These are phyloP conservation scores for Yponomeuta plumbellus DNA, from an alignment of 2,888 invertebrate species.

Conservation along the genomic window DNA sequence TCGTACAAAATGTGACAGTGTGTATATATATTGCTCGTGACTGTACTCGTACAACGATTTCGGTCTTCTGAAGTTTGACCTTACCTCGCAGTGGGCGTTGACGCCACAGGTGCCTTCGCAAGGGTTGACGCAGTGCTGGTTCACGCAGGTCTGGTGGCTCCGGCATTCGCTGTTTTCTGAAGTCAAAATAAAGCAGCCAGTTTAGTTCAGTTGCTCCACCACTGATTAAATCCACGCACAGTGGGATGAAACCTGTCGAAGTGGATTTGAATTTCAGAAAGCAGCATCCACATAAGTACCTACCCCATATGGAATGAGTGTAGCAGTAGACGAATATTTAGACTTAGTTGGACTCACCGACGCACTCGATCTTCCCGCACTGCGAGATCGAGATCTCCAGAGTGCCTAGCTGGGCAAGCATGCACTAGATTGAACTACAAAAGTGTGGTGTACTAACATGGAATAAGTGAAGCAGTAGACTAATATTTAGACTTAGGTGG, in stretches of 20 bases:
- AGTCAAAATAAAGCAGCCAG: conserved; percentile 7
- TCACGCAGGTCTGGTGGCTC: conserved; percentile 81
- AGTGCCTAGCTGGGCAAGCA: conserved; percentile 84
- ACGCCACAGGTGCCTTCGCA: conserved; percentile 85
- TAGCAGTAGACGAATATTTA: too few relatives aligned
- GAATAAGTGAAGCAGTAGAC: too few relatives aligned
- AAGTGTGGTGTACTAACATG: too few relatives aligned
- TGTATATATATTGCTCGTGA: too few relatives aligned
- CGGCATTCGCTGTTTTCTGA: conserved; percentile 86
- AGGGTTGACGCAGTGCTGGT: conserved; percentile 87
- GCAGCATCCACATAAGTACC: conserved; percentile 31
- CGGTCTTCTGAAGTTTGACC: conserved; percentile 20
- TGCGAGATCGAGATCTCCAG: conserved; percentile 85
- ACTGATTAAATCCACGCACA: not conserved
- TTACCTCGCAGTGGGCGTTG: conserved; percentile 85
- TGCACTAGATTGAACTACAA: conserved; percentile 47
- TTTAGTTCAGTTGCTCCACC: not conserved
- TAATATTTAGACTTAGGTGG: too few relatives aligned
- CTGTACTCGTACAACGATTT: too few relatives aligned
- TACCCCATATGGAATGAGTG: too few relatives aligned
- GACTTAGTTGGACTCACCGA: too few relatives aligned
- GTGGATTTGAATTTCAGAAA: too few relatives aligned
- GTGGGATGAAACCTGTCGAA: too few relatives aligned
- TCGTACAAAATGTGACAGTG: too few relatives aligned
- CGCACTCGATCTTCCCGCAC: conserved; percentile 85